Evolutionary conservation across 2,888 invertebrate genomes (phyloP), one percentile per base, ranked within the genome.

Genomic region (Petrolisthes cinctipes): DNA sequence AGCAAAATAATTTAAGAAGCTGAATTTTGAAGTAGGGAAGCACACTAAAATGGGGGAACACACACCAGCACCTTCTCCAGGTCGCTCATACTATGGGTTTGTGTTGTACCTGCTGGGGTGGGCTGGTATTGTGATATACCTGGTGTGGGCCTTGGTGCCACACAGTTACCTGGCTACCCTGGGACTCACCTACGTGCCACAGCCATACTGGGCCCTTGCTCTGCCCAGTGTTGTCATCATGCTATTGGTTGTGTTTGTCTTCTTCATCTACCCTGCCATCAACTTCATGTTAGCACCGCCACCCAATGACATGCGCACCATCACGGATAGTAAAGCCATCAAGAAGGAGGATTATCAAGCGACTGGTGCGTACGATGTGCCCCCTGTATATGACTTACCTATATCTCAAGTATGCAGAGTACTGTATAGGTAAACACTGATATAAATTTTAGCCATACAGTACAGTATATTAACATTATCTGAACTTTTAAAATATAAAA

Each of bases 61-160:
- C 73, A 89, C 90, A 5, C 90, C 90, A 20, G 87, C 90, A 5
- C 90, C 89, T 7, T 80, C 86, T 20, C 82, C 88, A 51, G 90
- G 90, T 5, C 83, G 90, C 51, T 86, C 90, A 6, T 90, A 89
- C 75, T 90, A 90, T 73, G 90, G 90, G 37, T 90, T 90, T 82
- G 89, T 88, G 37, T 61, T 90, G 53, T 90, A 90, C 78, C 57
- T 89, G 57, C 56, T 89, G n/a, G 90, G 89, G 5, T 90, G 90
- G 90, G 73, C 84, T 54, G 83, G 89, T 53, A 90, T 89, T 61
- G 71, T 82, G 37, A 82, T 61, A 6, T 90, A 90, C 82, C 83
- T 90, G 14, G 73, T 85, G 37, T 90, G 90, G 90, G 87, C 90
- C 20, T 53, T 90, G 20, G 86, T 90, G 20, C 90, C 90, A 20